phyloP scores from a whole-genome alignment of 2,797 vertebrate genomes.

The Botia almorhae region DNA sequence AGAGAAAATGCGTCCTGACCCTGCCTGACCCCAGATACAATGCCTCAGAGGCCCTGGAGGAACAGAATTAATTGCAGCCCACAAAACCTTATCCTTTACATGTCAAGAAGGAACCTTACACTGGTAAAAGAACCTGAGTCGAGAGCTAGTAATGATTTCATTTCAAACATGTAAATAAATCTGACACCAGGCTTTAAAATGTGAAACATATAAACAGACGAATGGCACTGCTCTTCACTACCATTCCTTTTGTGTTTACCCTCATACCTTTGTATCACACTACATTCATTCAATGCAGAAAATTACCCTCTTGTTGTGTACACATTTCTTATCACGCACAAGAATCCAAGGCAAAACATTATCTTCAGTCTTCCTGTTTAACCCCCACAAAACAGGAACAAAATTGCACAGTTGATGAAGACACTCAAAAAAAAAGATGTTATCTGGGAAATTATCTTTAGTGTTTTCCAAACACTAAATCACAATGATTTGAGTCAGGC shows the following conservation, averaged over 20 bases:
- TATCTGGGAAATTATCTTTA: slow-evolving; percentile 64
- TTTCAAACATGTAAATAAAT: slow-evolving; percentile 45
- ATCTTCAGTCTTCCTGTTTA: slow-evolving; percentile 73
- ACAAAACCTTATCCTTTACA: slow-evolving; percentile 76
- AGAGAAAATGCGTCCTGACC: slow-evolving; percentile 78
- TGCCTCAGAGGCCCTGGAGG: slow-evolving; percentile 80
- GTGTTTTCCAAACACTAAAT: slow-evolving; percentile 63
- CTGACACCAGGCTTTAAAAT: slow-evolving; percentile 22
- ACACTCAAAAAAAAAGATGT: slow-evolving; percentile 56
- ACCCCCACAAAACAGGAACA: slow-evolving; percentile 68
- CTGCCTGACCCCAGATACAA: slow-evolving; percentile 79
- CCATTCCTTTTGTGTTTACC: slow-evolving; percentile 65
- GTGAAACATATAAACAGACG: slow-evolving; percentile 20
- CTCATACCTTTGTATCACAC: slow-evolving; percentile 66
- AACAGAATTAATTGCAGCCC: slow-evolving; percentile 80
- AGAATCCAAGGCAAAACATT: slow-evolving; percentile 76
- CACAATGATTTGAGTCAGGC: slow-evolving; percentile 52
- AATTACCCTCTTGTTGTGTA: slow-evolving; percentile 78
- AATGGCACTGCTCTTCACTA: background rate
- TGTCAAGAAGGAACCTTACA: slow-evolving; percentile 70
- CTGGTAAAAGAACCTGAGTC: slow-evolving; percentile 53
- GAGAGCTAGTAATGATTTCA: slow-evolving; percentile 34
- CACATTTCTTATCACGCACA: slow-evolving; percentile 79
- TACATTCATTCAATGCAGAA: slow-evolving; percentile 71
- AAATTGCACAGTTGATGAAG: slow-evolving; percentile 73